Percentiles rank a stretch among this genome's conserved stretches.
These are phyloP conservation scores for Botrylloides violaceus DNA, from an alignment of 23 tunicate genomes.

Conservation along the genomic window DNA sequence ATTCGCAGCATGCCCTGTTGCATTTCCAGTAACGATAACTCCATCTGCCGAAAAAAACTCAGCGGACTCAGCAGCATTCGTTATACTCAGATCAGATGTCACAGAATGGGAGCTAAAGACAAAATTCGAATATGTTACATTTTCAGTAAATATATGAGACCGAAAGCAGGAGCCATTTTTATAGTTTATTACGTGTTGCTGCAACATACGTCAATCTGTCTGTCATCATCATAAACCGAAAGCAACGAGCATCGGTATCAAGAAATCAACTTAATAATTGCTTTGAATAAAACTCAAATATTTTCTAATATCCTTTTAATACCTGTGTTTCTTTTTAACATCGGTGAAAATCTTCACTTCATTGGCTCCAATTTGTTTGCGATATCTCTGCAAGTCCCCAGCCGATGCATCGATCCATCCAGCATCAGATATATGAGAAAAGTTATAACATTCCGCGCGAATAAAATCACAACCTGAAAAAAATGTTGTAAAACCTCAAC, in stretches of 20 bases:
- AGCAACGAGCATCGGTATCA: too few species aligned
- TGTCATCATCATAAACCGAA: neutral
- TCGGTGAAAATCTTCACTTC: conserved; percentile 70
- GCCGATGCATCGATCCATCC: conserved; percentile 81
- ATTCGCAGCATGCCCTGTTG: conserved; percentile 49
- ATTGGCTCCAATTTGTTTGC: conserved; percentile 65
- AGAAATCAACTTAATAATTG: too few species aligned
- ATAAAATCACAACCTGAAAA: conserved; percentile 54
- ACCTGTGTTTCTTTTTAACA: conserved; percentile 85
- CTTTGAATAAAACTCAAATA: too few species aligned
- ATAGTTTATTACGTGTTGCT: too few species aligned
- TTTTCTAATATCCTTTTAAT: too few species aligned
- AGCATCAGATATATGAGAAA: conserved; percentile 92
- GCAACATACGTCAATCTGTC: neutral
- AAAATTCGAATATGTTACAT: too few species aligned
- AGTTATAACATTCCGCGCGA: conserved; percentile 80
- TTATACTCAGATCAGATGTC: conserved; percentile 53
- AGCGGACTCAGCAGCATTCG: conserved; percentile 53
- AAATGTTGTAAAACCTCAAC: too few species aligned
- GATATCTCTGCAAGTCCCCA: conserved; percentile 67
- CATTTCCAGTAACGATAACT: conserved; percentile 65
- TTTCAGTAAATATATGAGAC: too few species aligned
- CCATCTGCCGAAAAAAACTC: conserved; percentile 88
- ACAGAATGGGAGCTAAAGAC: conserved; percentile 71
- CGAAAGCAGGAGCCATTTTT: too few species aligned